Conservation (phyloP, 2,113 vertebrate genomes). For the Cynopterus brachyotis region DNA sequence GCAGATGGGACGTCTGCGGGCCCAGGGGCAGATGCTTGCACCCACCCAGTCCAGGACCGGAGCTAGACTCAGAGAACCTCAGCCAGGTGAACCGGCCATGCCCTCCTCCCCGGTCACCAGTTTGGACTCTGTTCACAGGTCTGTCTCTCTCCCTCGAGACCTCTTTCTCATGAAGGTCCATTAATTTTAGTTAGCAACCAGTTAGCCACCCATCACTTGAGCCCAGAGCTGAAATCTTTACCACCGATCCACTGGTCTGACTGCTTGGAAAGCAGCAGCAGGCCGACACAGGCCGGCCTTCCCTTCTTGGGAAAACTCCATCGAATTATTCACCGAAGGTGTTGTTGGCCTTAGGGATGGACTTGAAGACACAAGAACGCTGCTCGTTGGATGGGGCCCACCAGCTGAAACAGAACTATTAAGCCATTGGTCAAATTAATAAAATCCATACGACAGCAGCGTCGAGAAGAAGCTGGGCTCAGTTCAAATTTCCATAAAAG, state of each 20-base stretch:
- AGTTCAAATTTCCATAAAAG: slow-evolving; percentile 35
- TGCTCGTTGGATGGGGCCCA: not conserved
- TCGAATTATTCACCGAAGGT: not conserved
- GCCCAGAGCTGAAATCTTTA: not conserved
- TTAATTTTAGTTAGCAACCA: not conserved
- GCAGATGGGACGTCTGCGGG: not conserved
- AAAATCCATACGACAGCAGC: slow-evolving; percentile 20
- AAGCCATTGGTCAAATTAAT: slow-evolving; percentile 18
- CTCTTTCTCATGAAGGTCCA: not conserved
- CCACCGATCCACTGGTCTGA: not conserved
- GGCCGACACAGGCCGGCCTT: not conserved
- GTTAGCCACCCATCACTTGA: not conserved
- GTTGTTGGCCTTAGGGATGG: not conserved
- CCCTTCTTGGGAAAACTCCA: not conserved
- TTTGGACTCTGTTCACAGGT: not conserved
- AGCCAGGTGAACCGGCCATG: not conserved
- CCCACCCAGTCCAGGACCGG: not conserved
- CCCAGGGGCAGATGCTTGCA: not conserved
- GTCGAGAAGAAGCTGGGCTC: slow-evolving; percentile 16
- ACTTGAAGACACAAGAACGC: not conserved
- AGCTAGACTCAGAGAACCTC: not conserved
- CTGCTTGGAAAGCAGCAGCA: not conserved
- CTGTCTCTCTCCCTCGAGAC: too few species aligned
- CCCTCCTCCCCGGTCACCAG: not conserved
- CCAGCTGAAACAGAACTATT: not conserved